A percentile compares a stretch with the other conserved stretches of the same genome.
phyloP scores from a whole-genome alignment of 1,140 invertebrate species.

The Pemphigus obesinymphae region DNA sequence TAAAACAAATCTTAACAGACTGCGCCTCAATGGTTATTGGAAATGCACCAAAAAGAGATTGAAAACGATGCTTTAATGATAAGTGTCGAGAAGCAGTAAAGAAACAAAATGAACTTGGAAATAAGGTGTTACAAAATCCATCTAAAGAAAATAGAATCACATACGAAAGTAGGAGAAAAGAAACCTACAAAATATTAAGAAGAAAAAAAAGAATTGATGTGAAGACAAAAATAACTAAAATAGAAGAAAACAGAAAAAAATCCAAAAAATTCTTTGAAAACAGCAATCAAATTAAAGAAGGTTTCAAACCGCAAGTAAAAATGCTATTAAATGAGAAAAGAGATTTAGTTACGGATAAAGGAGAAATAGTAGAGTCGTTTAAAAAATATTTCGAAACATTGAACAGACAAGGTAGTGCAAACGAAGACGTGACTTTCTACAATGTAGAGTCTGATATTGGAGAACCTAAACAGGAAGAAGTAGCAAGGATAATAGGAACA shows the following conservation, averaged over 20 bases:
- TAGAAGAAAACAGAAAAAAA: background rate
- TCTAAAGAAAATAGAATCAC: background rate
- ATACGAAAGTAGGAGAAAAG: background rate
- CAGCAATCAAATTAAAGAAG: background rate
- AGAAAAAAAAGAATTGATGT: background rate
- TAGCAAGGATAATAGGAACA: slow-evolving; percentile 28
- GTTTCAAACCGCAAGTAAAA: slow-evolving; percentile 12
- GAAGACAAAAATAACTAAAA: background rate
- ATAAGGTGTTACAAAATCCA: background rate
- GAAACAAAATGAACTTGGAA: background rate
- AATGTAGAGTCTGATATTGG: background rate
- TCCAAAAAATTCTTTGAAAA: slow-evolving; percentile 8
- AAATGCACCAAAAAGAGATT: background rate
- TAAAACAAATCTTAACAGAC: background rate
- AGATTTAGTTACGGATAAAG: background rate
- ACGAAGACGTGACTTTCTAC: background rate
- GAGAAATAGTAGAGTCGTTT: slow-evolving; percentile 9
- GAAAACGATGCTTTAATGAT: background rate
- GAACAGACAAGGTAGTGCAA: background rate
- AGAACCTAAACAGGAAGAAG: slow-evolving; percentile 21
- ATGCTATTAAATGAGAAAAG: slow-evolving; percentile 8
- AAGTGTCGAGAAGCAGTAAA: background rate
- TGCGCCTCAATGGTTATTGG: background rate
- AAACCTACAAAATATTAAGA: background rate
- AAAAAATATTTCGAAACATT: background rate